Conservation (phyloP, 2,888 invertebrate genomes). For the Thysanoteuthis rhombus region DNA sequence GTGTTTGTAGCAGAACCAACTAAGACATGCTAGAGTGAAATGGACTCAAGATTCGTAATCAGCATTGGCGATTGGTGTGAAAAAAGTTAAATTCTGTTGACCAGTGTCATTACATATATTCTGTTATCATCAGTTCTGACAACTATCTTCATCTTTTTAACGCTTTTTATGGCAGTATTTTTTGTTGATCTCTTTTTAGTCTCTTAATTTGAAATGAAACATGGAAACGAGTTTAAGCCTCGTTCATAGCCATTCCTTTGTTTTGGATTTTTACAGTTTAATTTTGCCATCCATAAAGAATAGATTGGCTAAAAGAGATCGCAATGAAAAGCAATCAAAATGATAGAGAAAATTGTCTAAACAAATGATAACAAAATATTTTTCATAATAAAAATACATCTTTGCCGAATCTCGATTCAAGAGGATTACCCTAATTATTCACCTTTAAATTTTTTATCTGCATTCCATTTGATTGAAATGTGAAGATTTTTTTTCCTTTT, state of each 20-base stretch:
- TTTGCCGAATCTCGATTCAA: neutral
- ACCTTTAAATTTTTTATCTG: neutral
- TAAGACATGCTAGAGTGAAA: too few species aligned
- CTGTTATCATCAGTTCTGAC: too few species aligned
- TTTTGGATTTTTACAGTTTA: neutral
- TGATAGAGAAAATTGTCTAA: neutral
- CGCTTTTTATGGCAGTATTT: too few species aligned
- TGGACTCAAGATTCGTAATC: too few species aligned
- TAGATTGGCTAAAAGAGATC: neutral
- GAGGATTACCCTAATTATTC: neutral
- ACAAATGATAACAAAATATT: neutral
- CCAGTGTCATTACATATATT: too few species aligned
- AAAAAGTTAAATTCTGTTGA: too few species aligned
- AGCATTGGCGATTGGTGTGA: too few species aligned
- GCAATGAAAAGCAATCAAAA: neutral
- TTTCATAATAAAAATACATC: neutral
- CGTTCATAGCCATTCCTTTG: neutral
- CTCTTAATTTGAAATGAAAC: neutral
- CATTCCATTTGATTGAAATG: neutral
- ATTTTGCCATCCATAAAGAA: neutral
- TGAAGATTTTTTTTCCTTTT: neutral
- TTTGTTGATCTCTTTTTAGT: neutral
- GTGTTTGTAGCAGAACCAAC: too few species aligned
- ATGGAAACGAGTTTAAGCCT: neutral
- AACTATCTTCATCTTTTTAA: too few species aligned